Base-by-base conservation (phyloP, 2,888 invertebrate genomes). In the Trachelus troglodyta region DNA sequence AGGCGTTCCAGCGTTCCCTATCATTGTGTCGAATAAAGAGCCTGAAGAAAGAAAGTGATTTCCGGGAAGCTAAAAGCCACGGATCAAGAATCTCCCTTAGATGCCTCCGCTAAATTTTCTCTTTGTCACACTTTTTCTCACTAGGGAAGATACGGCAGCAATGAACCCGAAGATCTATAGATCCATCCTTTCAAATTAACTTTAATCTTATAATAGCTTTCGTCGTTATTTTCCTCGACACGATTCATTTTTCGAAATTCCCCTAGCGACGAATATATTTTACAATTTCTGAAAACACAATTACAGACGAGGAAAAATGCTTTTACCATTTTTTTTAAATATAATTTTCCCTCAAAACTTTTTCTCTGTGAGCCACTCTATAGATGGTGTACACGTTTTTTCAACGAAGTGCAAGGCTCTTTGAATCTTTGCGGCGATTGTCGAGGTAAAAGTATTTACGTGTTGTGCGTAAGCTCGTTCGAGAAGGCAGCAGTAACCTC, bases 1-100 rank as follows among this genome's bases (percentile, higher is more conserved):
- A 23, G 9, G 23, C 23, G 56, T 56, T 56, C 2, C 56, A 23
- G 56, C 56, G 9, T 80, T 82, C 82, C 75, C 80, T 81, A 74
- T 31, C 68, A 12, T 23, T 35, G 33, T 30, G 11, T 34, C 34
- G 34, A 79, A 79, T 81, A 85, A 82, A 85, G 83, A 85, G 85
- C 86, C 81, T 83, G 83, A 85, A 85, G 87, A 89, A 89, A 89
- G 90, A 88, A 90, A 90, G 89, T 89, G 90, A 90, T 90, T 91
- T 90, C 89, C 89, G 88, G 86, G 85, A 90, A 89, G 89, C 90
- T 90, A 89, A 90, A 90, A 90, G 89, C 90, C 86, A 84, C 86
- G 87, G 88, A 90, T 90, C 88, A 89, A 86, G 88, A 85, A 85
- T 82, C 80, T 87, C 85, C 84, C 85, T 84, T 76, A 74, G 56